Base-by-base conservation (phyloP, 2,113 vertebrate species). In the Gymnocephalus cernua region DNA sequence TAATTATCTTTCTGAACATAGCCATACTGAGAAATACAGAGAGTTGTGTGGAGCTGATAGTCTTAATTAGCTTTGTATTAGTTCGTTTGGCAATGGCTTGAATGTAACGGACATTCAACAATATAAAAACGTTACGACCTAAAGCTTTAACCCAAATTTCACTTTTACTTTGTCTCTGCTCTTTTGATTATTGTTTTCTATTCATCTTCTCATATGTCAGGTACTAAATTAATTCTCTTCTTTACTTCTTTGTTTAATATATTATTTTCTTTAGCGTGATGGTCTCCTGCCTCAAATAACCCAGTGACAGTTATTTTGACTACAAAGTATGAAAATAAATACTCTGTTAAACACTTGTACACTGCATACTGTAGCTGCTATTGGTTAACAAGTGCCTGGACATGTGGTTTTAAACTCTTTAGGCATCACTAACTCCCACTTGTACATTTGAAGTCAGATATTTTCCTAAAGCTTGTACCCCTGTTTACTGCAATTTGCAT, bases 371-470 rank as follows among this genome's bases (percentile, higher is more conserved):
- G 16, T 45, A 19, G 58, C 32, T 59, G 15, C 25, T 57, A 14
- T 13, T 57, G 25, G 25, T 74, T 74, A 47, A 44, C 13, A 48
- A 19, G 27, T 47, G 53, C 1, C 35, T 70, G 45, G 21, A 54
- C 65, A 70, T 80, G 27, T 80, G 64, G 70, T 78, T 85, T 23
- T 47, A 74, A 74, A 77, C 62, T 74, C 59, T 77, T 80, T 72
- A 75, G 47, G 56, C 69, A 67, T 85, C 62, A 65, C 70, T 50
- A 54, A 59, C 51, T 74, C 72, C 50, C 44, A 65, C 65, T 59
- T 61, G 51, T 32, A 63, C n/a, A 59, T 85, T 38, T 3, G 14
- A 86, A 72, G 63, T 41, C 47, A 53, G 66, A 44, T 27, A 29
- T 41, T 75, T 79, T 50, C 73, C 44, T 78, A 18, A 90, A 50